Percentiles rank a stretch among this genome's conserved stretches.
Evolutionary conservation across 2,888 invertebrate genomes (phyloP).

Genomic region (Petrophora chlorosata): DNA sequence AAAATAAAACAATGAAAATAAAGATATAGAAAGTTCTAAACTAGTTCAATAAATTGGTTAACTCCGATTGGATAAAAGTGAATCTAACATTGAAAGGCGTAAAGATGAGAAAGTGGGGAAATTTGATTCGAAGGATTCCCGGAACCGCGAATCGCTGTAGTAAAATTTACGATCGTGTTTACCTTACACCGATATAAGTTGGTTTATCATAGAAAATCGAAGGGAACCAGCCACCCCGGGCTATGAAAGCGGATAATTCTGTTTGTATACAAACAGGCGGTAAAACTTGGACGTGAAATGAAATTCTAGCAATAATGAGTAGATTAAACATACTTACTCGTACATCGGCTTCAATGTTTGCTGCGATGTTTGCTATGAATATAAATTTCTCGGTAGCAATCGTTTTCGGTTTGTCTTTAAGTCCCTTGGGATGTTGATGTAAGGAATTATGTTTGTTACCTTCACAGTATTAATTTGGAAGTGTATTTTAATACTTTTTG

Average conservation of each 20-base stretch:
- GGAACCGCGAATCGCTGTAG: constrained; percentile 57
- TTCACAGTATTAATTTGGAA: constrained; percentile 32
- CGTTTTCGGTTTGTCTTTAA: constrained; percentile 36
- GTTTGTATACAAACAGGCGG: constrained; percentile 61
- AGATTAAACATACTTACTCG: constrained; percentile 54
- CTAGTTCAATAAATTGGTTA: constrained; percentile 13
- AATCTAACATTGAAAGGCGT: constrained; percentile 34
- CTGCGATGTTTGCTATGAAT: constrained; percentile 41
- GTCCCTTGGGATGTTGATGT: constrained; percentile 32
- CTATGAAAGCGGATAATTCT: constrained; percentile 69
- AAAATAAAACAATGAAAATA: constrained; percentile 22
- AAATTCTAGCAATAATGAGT: constrained; percentile 62
- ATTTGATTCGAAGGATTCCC: constrained; percentile 67
- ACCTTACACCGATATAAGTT: constrained; percentile 70
- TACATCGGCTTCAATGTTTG: constrained; percentile 10
- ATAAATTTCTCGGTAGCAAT: constrained; percentile 39
- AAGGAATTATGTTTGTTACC: constrained; percentile 34
- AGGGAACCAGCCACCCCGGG: constrained; percentile 62
- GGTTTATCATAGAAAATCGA: constrained; percentile 72
- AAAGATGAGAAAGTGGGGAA: constrained; percentile 40
- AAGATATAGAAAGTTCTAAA: constrained; percentile 3
- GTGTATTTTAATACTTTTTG: constrained; percentile 24
- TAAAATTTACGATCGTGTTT: constrained; percentile 77
- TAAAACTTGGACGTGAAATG: constrained; percentile 61
- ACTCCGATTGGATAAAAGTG: constrained; percentile 29